These are phyloP conservation scores for Prionailurus viverrinus DNA, from an alignment of 2,113 vertebrate species.

Conservation along the genomic window DNA sequence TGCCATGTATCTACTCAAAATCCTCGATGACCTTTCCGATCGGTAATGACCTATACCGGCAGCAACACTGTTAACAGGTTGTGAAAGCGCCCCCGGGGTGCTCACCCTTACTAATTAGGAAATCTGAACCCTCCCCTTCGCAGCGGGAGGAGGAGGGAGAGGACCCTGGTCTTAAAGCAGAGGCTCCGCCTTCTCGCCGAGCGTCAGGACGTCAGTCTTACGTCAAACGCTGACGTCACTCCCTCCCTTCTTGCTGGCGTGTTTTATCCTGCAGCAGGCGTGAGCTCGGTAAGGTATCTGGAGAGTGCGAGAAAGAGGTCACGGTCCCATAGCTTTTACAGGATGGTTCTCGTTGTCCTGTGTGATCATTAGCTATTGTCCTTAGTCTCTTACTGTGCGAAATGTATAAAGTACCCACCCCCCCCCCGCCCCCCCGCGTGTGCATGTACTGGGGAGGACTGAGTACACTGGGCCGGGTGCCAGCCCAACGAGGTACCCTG, in stretches of 20 bases:
- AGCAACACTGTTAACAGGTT: background rate
- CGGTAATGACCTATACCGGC: background rate
- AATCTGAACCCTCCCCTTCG: rapidly evolving
- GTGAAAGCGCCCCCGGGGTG: background rate
- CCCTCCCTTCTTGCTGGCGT: background rate
- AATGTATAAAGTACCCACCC: background rate
- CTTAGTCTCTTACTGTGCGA: background rate
- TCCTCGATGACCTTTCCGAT: background rate
- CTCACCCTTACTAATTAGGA: background rate
- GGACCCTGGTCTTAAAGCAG: background rate
- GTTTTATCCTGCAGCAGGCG: background rate
- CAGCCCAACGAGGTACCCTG: background rate
- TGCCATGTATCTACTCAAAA: background rate
- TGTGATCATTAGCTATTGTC: too few relatives aligned
- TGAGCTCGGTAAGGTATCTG: rapidly evolving
- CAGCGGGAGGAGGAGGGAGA: too few relatives aligned
- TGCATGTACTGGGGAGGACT: too few relatives aligned
- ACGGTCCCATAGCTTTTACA: background rate
- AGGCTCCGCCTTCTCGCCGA: background rate
- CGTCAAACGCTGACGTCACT: background rate
- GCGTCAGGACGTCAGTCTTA: background rate
- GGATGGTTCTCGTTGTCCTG: background rate
- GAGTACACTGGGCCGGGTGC: background rate
- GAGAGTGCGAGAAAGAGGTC: background rate
- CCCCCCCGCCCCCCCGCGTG: rapidly evolving